Evolutionary conservation across 2,888 invertebrate genomes (phyloP), one percentile per base, ranked within the genome.

Genomic region (Brachyptera putata): DNA sequence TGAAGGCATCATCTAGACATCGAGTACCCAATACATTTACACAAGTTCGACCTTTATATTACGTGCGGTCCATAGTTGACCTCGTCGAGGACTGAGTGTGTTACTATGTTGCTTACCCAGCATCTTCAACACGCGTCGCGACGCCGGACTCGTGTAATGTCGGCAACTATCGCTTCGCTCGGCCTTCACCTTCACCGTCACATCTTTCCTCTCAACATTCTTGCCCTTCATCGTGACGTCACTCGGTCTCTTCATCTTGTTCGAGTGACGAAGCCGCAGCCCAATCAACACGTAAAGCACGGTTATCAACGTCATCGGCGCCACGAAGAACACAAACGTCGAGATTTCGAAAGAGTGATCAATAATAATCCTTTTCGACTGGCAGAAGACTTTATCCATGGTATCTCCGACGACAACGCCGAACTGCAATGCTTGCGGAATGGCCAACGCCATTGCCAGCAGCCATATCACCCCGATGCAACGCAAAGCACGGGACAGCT

Each of bases 361-460:
- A 1, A 80, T 68, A 1, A 79, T 61, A 77, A 1, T 74, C 58
- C 74, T 70, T 11, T 77, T 79, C 64, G 81, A 79, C 7, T 79
- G 70, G 65, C 78, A 83, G 75, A 79, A 64, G 59, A 62, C 48
- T 7, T 39, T 16, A n/a, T 61, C 64, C 36, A 60, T 58, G 1
- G 46, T 9, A 1, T 22, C 30, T 22, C 36, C 53, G 36, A 16
- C 18, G 16, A 84, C 80, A n/a, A 93, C 79, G 2, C 91, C 90
- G 68, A 89, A 89, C 71, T 91, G 87, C 69, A 89, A 82, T 1
- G 88, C 90, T 74, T 88, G 89, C 0, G 93, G 89, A 61, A 89
- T 76, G 60, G 92, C 86, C 58, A 86, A 78, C 68, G 85, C 78
- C 68, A 91, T 73, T 1, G 92, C 89, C 56, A 88, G 74, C 5